Percentiles rank a stretch among this genome's conserved stretches.
phyloP scores from a whole-genome alignment of 2,113 vertebrate species.

The Misgurnus mizolepis region DNA sequence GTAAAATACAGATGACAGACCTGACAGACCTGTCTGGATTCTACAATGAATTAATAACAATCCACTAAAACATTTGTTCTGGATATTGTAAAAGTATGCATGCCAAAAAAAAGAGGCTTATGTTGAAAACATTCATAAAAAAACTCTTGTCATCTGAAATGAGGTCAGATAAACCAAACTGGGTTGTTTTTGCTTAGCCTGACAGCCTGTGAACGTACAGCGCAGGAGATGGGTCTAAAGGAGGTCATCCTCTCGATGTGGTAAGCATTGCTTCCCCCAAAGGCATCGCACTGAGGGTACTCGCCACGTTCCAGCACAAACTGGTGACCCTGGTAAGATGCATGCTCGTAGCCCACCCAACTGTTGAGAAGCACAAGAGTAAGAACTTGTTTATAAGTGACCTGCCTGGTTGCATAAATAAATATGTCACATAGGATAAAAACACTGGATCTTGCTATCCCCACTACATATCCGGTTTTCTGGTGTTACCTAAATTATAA shows the following conservation, averaged over 20 bases:
- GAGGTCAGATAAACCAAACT: background rate
- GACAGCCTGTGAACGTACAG: conserved; percentile 75
- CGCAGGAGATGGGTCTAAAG: conserved; percentile 87
- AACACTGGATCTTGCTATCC: too few relatives aligned
- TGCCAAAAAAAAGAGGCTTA: background rate
- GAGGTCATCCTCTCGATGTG: conserved; percentile 87
- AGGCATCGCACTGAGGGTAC: conserved; percentile 88
- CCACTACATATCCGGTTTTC: too few relatives aligned
- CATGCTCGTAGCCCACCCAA: conserved; percentile 91
- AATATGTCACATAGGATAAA: too few relatives aligned
- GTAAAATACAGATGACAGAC: background rate
- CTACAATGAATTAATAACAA: too few relatives aligned
- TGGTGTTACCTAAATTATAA: too few relatives aligned
- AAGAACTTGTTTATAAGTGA: background rate
- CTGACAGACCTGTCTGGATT: background rate
- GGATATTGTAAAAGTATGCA: background rate
- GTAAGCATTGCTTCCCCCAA: conserved; percentile 90
- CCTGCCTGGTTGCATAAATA: too few relatives aligned
- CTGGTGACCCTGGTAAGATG: conserved; percentile 90
- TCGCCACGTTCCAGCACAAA: conserved; percentile 91
- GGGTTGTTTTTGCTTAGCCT: background rate
- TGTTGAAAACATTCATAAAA: background rate
- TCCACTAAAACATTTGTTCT: background rate
- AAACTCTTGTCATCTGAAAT: background rate
- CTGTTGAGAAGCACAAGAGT: conserved; percentile 62